Conservation (phyloP, 2,113 vertebrate genomes). For the Lophius piscatorius region DNA sequence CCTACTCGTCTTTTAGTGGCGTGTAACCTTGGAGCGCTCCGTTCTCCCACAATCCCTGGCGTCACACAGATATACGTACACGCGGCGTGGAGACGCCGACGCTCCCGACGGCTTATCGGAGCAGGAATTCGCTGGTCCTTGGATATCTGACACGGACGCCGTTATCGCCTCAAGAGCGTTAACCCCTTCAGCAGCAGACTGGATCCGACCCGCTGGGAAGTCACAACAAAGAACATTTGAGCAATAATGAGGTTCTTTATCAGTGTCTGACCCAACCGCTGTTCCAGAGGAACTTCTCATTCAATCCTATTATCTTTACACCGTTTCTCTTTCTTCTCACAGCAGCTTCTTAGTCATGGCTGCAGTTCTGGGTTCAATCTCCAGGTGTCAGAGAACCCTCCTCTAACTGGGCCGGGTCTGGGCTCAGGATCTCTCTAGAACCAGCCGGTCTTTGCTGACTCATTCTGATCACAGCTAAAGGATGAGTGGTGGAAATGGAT, state of each 20-base stretch:
- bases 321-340: too few relatives aligned
- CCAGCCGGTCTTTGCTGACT: slow-evolving; percentile 74
- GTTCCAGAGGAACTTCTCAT: too few relatives aligned
- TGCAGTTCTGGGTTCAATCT: slow-evolving; percentile 64
- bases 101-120: slow-evolving; percentile 70
- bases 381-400: slow-evolving; percentile 63
- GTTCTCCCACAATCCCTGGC: slow-evolving; percentile 27
- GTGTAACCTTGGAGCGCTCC: slow-evolving; percentile 71
- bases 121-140: slow-evolving; percentile 74
- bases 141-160: slow-evolving; percentile 62
- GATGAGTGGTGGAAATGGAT: slow-evolving; percentile 71
- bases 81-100: slow-evolving; percentile 45
- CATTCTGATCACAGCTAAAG: slow-evolving; percentile 71
- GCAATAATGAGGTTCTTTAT: not conserved
- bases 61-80: slow-evolving; percentile 14
- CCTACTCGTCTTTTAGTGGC: slow-evolving; percentile 63
- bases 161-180: slow-evolving; percentile 48
- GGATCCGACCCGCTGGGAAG: not conserved
- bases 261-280: too few relatives aligned
- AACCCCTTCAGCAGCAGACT: slow-evolving; percentile 39
- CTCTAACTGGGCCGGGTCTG: too few relatives aligned
- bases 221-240: not conserved
- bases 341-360: slow-evolving; percentile 7
- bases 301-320: too few relatives aligned
- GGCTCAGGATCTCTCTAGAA: slow-evolving; percentile 52